Evolutionary conservation across 1,140 invertebrate species (phyloP).

Genomic region (Cecropterus lyciades): DNA sequence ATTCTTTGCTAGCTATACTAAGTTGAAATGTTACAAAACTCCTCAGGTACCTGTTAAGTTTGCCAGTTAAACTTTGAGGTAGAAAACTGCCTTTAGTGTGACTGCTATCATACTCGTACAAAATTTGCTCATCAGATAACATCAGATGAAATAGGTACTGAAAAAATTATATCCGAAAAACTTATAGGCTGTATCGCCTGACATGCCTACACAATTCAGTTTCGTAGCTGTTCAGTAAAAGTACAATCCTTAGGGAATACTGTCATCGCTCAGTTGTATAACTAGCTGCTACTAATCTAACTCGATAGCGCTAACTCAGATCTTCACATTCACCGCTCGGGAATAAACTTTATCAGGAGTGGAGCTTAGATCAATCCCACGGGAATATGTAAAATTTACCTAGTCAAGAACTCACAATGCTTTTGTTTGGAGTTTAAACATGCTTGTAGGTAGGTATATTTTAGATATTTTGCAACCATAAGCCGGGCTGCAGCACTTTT

Average conservation of each 20-base stretch:
- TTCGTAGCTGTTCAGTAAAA: neutral
- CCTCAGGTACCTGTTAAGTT: too few species aligned
- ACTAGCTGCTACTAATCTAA: neutral
- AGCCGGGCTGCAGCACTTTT: too few species aligned
- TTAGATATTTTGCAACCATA: too few species aligned
- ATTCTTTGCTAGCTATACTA: too few species aligned
- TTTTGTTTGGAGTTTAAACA: neutral
- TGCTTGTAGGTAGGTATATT: neutral
- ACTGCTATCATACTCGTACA: too few species aligned
- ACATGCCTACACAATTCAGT: neutral
- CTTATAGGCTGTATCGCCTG: neutral
- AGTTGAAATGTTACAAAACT: too few species aligned
- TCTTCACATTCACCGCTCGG: neutral
- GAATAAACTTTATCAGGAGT: slow-evolving; percentile 8
- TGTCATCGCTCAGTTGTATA: slow-evolving; percentile 6
- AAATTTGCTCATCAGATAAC: too few species aligned
- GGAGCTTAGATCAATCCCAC: slow-evolving; percentile 3
- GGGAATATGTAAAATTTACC: neutral
- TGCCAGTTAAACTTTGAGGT: too few species aligned
- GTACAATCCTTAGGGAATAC: neutral
- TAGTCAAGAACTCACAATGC: neutral
- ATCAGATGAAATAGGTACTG: too few species aligned
- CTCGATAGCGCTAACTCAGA: slow-evolving; percentile 2
- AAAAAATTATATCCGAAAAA: too few species aligned
- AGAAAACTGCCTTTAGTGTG: too few species aligned